Percentiles rank a stretch among this genome's conserved stretches.
Evolutionary conservation across 2,888 invertebrate species (phyloP).

Genomic region (Epirrhoe tristata): DNA sequence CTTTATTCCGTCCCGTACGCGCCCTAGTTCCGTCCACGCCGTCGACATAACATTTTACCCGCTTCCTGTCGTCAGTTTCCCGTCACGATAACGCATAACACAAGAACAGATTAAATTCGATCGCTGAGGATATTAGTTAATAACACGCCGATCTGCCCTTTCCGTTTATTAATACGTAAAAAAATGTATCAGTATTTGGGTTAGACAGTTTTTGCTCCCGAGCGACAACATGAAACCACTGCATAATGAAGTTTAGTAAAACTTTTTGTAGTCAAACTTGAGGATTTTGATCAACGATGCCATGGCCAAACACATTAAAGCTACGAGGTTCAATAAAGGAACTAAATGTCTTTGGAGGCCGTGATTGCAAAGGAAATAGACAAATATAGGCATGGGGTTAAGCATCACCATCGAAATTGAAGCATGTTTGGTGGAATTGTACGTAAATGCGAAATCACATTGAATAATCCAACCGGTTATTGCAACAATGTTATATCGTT

Average conservation of each 20-base stretch:
- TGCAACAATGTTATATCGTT: too few relatives aligned
- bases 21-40: constrained; percentile 47
- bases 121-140: constrained; percentile 64
- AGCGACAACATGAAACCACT: background rate
- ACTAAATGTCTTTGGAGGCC: too few relatives aligned
- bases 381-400: too few relatives aligned
- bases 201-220: background rate
- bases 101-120: constrained; percentile 64
- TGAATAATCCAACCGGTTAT: too few relatives aligned
- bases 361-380: too few relatives aligned
- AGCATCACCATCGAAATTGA: constrained; percentile 12
- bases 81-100: constrained; percentile 67
- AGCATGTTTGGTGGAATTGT: constrained; percentile 4
- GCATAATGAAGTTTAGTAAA: background rate
- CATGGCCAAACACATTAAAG: too few relatives aligned
- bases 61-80: constrained; percentile 66
- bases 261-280: too few relatives aligned
- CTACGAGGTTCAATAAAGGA: too few relatives aligned
- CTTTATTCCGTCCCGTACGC: constrained; percentile 45
- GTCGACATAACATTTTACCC: constrained; percentile 65
- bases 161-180: constrained; percentile 27
- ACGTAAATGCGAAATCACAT: too few relatives aligned
- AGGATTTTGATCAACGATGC: too few relatives aligned
- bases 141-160: constrained; percentile 48
- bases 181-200: constrained; percentile 1